Percentiles rank a stretch among this genome's conserved stretches.
Evolutionary conservation across 2,113 vertebrate genomes (phyloP).

Genomic region (Microcebus jonahi): DNA sequence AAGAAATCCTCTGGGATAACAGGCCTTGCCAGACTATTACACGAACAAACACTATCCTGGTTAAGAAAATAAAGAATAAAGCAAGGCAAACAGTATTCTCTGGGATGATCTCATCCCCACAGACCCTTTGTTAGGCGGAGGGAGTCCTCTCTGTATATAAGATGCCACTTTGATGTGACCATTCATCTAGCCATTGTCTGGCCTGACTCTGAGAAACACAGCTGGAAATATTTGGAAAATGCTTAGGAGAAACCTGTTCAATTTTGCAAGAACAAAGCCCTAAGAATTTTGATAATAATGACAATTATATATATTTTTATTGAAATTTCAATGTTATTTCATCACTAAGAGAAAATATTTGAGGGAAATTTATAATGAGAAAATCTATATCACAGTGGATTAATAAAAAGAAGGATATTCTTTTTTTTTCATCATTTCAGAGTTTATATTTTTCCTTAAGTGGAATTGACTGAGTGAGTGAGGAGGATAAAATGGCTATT

Average conservation of each 20-base stretch:
- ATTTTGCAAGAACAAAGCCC: neutral
- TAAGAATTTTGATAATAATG: slow-evolving; percentile 21
- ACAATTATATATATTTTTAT: neutral
- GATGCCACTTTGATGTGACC: slow-evolving; percentile 36
- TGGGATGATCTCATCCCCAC: neutral
- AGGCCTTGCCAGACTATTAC: neutral
- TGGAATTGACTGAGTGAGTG: neutral
- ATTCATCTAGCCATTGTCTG: neutral
- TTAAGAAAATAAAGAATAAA: slow-evolving; percentile 60
- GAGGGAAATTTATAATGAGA: neutral
- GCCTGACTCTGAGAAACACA: neutral
- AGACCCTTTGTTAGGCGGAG: neutral
- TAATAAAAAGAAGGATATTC: neutral
- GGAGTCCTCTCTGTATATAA: neutral
- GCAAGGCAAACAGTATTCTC: neutral
- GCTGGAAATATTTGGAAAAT: neutral
- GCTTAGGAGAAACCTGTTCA: neutral
- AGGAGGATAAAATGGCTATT: neutral
- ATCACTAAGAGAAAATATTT: neutral
- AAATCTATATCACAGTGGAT: neutral
- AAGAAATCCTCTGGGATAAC: slow-evolving; percentile 8
- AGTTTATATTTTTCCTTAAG: slow-evolving; percentile 43
- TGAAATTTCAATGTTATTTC: neutral
- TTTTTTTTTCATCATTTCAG: neutral
- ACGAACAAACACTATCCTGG: neutral